Evolutionary conservation across 2,888 invertebrate genomes (phyloP).

Genomic region (Pasiphila rectangulata): DNA sequence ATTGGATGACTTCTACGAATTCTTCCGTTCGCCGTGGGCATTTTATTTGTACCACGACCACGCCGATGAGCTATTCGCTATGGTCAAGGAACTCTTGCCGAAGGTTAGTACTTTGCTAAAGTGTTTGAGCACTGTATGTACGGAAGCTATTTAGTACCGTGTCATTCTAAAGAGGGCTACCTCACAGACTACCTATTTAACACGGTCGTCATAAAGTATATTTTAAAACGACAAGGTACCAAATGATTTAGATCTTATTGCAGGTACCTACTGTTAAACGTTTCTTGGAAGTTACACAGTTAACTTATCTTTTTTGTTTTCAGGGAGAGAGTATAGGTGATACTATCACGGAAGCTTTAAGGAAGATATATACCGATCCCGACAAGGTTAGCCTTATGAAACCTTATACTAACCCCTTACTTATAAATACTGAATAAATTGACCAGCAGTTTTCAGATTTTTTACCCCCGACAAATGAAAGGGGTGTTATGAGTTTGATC

Average conservation of each 20-base stretch:
- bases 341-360: conserved; percentile 52
- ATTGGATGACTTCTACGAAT: conserved; percentile 84
- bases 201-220: too few relatives aligned
- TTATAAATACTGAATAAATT: too few relatives aligned
- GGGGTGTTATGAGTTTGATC: too few relatives aligned
- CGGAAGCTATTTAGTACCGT: too few relatives aligned
- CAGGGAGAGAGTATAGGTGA: conserved; percentile 50
- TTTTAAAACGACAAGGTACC: too few relatives aligned
- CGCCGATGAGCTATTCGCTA: conserved; percentile 69
- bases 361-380: conserved; percentile 30
- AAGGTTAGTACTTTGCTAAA: conserved; percentile 46
- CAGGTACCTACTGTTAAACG: too few relatives aligned
- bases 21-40: conserved; percentile 84
- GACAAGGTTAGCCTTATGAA: conserved; percentile 7
- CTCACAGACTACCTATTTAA: too few relatives aligned
- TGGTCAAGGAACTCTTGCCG: conserved; percentile 65
- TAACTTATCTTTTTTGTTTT: conserved; percentile 24
- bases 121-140: background rate
- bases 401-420: background rate
- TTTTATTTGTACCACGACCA: conserved; percentile 83
- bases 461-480: too few relatives aligned
- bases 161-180: too few relatives aligned
- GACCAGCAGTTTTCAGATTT: too few relatives aligned
- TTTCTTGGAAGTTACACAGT: too few relatives aligned
- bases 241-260: too few relatives aligned